phyloP scores from a whole-genome alignment of 2,797 vertebrate species.

The Pempheris klunzingeri region DNA sequence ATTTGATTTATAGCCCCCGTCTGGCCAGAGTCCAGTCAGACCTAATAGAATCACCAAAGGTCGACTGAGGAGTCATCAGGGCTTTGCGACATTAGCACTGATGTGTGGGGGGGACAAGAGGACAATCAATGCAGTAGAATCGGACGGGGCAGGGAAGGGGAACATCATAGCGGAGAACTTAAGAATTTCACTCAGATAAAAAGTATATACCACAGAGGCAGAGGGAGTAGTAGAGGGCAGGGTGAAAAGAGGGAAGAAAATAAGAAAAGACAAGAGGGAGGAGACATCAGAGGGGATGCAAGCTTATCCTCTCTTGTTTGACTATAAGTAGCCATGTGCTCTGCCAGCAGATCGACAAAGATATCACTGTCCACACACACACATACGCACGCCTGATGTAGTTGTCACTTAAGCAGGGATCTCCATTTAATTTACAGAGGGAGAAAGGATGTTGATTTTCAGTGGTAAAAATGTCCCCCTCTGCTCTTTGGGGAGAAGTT shows the following conservation, averaged over 20 bases:
- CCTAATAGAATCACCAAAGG: constrained; percentile 63
- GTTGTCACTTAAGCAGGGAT: constrained; percentile 16
- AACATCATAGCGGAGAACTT: constrained; percentile 16
- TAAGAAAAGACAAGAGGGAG: constrained; percentile 22
- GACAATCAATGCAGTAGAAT: constrained; percentile 44
- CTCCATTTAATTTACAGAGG: background rate
- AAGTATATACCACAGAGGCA: background rate
- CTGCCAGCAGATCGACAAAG: constrained; percentile 28
- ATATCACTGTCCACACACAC: constrained; percentile 26
- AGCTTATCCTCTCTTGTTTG: constrained; percentile 31
- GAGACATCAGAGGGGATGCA: constrained; percentile 20
- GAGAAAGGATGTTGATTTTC: constrained; percentile 1
- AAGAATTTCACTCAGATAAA: constrained; percentile 33
- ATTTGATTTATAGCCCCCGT: constrained; percentile 70
- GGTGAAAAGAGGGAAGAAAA: constrained; percentile 18
- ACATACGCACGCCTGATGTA: background rate
- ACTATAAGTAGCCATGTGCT: constrained; percentile 36
- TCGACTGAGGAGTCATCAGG: constrained; percentile 38
- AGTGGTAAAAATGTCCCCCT: background rate
- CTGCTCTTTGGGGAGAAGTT: background rate
- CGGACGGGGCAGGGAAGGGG: constrained; percentile 19
- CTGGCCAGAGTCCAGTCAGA: constrained; percentile 64
- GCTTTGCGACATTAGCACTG: constrained; percentile 13
- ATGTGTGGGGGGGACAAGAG: constrained; percentile 28
- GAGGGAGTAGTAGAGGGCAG: constrained; percentile 16